These are phyloP conservation scores for Huso huso DNA, from an alignment of 2,797 vertebrate genomes.

Conservation along the genomic window DNA sequence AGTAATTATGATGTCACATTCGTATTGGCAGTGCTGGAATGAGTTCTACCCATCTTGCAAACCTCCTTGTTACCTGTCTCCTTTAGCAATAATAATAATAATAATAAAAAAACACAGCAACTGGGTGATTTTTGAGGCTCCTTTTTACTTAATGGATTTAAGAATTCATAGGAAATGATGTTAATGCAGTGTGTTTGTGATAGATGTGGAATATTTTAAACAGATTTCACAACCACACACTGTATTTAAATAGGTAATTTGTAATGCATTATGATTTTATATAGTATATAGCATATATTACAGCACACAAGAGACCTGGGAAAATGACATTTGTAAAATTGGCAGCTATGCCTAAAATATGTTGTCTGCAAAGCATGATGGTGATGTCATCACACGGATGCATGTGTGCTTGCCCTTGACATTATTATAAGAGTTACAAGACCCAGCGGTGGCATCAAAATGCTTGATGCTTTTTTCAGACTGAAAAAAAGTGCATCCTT, in stretches of 20 bases:
- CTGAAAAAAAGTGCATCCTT: slow-evolving; percentile 42
- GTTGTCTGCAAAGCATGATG: slow-evolving; percentile 32
- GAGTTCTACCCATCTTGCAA: too few relatives aligned
- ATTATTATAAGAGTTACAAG: slow-evolving; percentile 57
- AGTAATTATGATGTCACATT: too few relatives aligned
- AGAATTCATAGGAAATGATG: too few relatives aligned
- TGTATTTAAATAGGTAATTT: slow-evolving; percentile 24
- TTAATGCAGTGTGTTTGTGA: slow-evolving; percentile 30
- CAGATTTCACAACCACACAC: slow-evolving; percentile 21
- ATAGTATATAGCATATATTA: neutral
- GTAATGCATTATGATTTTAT: slow-evolving; percentile 21
- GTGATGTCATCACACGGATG: slow-evolving; percentile 45
- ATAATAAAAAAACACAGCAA: too few relatives aligned
- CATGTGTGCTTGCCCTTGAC: slow-evolving; percentile 60
- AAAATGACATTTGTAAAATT: neutral
- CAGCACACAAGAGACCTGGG: slow-evolving; percentile 1
- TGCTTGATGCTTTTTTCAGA: slow-evolving; percentile 52
- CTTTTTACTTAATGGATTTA: too few relatives aligned
- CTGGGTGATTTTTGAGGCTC: too few relatives aligned
- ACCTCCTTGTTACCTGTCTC: too few relatives aligned
- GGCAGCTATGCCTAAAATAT: slow-evolving; percentile 27
- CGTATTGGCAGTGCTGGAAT: too few relatives aligned
- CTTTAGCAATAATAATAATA: too few relatives aligned
- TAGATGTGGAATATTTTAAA: slow-evolving; percentile 29
- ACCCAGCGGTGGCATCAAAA: slow-evolving; percentile 58